Conservation (phyloP, 2,797 vertebrate genomes). For the Notolabrus celidotus region DNA sequence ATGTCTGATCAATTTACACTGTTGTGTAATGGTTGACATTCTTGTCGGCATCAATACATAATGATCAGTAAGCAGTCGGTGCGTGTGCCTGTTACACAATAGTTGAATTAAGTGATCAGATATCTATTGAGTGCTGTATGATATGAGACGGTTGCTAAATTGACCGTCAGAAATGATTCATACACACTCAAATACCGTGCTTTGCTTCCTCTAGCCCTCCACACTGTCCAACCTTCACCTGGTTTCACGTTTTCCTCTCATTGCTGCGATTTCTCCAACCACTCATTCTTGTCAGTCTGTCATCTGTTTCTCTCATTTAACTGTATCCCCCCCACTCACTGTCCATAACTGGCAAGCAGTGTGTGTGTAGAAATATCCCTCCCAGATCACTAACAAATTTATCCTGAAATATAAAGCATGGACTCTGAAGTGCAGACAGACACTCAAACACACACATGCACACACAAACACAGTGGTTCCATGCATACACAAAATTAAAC, state of each 20-base stretch:
- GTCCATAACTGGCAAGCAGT: constrained; percentile 14
- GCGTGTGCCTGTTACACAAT: constrained; percentile 44
- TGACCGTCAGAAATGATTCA: constrained; percentile 13
- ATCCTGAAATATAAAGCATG: constrained; percentile 37
- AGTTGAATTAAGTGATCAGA: constrained; percentile 27
- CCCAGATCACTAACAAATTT: constrained; percentile 40
- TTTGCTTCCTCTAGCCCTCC: neutral
- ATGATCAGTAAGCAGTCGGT: constrained; percentile 37
- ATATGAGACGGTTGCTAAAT: constrained; percentile 12
- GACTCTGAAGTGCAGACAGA: constrained; percentile 26
- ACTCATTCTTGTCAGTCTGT: constrained; percentile 21
- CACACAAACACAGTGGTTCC: constrained; percentile 32
- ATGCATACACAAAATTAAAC: constrained; percentile 47
- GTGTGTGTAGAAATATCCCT: constrained; percentile 35
- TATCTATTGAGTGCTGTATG: constrained; percentile 8
- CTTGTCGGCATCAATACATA: constrained; percentile 51
- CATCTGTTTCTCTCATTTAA: constrained; percentile 58
- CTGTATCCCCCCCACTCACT: constrained; percentile 7
- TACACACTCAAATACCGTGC: neutral
- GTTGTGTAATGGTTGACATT: constrained; percentile 62
- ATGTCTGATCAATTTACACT: constrained; percentile 54
- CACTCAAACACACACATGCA: constrained; percentile 9
- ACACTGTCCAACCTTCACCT: neutral
- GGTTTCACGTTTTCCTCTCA: constrained; percentile 5
- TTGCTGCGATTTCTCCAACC: neutral